Percentiles rank a stretch among this genome's conserved stretches.
Conservation (phyloP, 2,113 vertebrate species). For the Puffinus mauretanicus region DNA sequence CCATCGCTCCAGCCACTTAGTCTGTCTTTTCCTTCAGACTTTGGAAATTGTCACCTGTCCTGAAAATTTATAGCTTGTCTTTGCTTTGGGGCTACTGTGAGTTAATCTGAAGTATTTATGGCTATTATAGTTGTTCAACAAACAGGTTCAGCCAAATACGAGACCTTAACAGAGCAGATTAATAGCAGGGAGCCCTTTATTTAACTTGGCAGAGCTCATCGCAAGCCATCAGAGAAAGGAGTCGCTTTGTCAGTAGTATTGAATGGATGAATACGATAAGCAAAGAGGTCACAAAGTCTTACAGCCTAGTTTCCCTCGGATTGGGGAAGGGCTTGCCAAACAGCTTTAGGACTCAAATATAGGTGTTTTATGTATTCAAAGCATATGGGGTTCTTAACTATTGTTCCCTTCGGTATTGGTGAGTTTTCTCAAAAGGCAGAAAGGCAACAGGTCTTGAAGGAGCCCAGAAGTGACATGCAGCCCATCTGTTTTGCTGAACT, state of each 20-base stretch:
- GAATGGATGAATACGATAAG: conserved; percentile 20
- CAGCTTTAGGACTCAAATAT: not conserved
- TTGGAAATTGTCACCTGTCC: not conserved
- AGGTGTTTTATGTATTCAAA: not conserved
- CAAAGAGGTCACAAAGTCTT: not conserved
- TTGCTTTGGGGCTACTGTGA: conserved; percentile 10
- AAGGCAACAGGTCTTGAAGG: conserved; percentile 10
- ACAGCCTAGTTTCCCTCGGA: not conserved
- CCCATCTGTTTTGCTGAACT: conserved; percentile 24
- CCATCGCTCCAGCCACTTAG: not conserved
- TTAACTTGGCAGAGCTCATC: conserved; percentile 38
- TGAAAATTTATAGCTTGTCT: conserved; percentile 9
- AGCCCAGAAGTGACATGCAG: not conserved
- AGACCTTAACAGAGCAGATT: conserved; percentile 12
- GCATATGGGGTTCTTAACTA: not conserved
- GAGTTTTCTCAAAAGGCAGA: not conserved
- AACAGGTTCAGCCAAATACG: conserved; percentile 4
- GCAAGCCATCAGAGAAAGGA: not conserved
- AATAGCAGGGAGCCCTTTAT: conserved; percentile 21
- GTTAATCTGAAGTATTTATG: conserved; percentile 32
- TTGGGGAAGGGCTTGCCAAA: not conserved
- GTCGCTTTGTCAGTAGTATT: not conserved
- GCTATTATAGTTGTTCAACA: not conserved
- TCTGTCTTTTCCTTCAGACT: not conserved
- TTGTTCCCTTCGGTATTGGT: not conserved